A percentile compares a stretch with the other conserved stretches of the same genome.
Evolutionary conservation across 2,113 vertebrate species (phyloP).

Genomic region (Ictalurus furcatus): DNA sequence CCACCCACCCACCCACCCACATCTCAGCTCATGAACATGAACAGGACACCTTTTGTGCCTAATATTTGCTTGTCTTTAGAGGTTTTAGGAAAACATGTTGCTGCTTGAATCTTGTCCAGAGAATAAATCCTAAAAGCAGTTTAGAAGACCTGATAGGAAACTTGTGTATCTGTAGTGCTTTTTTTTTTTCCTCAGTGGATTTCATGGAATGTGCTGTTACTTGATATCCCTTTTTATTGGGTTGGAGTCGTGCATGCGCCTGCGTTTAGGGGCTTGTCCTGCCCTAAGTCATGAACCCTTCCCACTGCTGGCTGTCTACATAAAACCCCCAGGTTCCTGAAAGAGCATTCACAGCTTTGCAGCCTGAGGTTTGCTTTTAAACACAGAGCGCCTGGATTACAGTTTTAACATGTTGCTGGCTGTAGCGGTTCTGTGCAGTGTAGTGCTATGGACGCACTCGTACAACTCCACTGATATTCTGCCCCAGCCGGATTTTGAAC

Average conservation of each 20-base stretch:
- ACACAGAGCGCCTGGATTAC: not conserved
- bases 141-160: not conserved
- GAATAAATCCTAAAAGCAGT: not conserved
- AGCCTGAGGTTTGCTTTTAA: conserved; percentile 10
- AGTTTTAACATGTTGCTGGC: conserved; percentile 43
- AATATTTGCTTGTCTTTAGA: not conserved
- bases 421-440: conserved; percentile 23
- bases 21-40: not conserved
- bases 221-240: not conserved
- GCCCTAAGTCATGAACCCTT: conserved; percentile 19
- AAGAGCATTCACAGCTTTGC: not conserved
- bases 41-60: not conserved
- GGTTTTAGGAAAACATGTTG: not conserved
- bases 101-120: not conserved
- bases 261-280: conserved; percentile 34
- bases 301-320: conserved; percentile 30
- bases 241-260: not conserved
- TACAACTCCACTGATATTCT: conserved; percentile 32
- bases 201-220: conserved; percentile 10
- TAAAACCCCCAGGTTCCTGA: conserved; percentile 31
- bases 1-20: no score
- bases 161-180: not conserved
- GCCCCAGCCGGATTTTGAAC: conserved; percentile 47
- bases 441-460: conserved; percentile 25
- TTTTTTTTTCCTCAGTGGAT: not conserved